phyloP scores from a whole-genome alignment of 1,140 invertebrate species.

The Bursaphelenchus mucronatus region DNA sequence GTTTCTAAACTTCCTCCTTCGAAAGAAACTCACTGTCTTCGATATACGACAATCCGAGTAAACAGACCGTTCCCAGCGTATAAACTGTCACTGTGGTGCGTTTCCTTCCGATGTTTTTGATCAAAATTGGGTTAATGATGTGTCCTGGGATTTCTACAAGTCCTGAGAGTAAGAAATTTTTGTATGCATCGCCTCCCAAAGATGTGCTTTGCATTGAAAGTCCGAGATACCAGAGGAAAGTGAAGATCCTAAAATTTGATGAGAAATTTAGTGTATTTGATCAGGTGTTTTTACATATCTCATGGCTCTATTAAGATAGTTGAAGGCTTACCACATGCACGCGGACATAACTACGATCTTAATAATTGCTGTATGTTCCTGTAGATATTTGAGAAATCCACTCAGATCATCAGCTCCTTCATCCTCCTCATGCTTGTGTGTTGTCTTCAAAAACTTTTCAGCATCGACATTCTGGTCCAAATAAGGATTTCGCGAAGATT shows the following conservation, averaged over 20 bases:
- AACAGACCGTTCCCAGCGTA: no score
- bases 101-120: background rate
- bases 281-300: constrained; percentile 5
- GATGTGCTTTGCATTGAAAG: constrained; percentile 1
- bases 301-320: background rate
- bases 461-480: constrained; percentile 2
- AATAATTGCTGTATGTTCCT: constrained; percentile 5
- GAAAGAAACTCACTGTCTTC: no score
- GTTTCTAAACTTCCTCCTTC: no score
- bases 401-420: background rate
- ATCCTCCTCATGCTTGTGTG: constrained; percentile 1
- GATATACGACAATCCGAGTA: no score
- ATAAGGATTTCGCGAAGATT: background rate
- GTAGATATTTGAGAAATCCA: constrained; percentile 9
- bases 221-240: background rate
- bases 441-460: constrained; percentile 13
- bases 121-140: background rate
- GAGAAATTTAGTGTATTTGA: constrained; percentile 9
- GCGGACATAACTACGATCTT: constrained; percentile 8
- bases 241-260: constrained; percentile 1
- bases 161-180: background rate
- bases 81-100: no score
- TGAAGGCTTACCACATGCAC: constrained; percentile 16
- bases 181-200: constrained; percentile 3
- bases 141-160: background rate